Percentiles rank a stretch among this genome's conserved stretches.
These are phyloP conservation scores for Acanthurus lineatus DNA, from an alignment of 2,797 vertebrate species.

Conservation along the genomic window DNA sequence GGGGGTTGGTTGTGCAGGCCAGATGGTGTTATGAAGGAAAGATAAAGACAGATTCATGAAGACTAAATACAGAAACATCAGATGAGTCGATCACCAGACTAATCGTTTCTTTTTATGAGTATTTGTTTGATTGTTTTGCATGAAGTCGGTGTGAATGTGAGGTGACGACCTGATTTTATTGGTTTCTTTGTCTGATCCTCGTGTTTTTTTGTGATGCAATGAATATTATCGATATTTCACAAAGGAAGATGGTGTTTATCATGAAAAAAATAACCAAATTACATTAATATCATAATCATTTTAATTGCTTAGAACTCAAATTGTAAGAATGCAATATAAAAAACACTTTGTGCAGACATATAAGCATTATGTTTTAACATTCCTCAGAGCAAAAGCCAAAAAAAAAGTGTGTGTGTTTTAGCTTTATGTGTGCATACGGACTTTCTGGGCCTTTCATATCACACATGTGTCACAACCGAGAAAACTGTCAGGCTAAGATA, in stretches of 20 bases:
- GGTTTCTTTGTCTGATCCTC: conserved; percentile 18
- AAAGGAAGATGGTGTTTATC: not conserved
- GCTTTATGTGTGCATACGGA: not conserved
- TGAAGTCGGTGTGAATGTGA: conserved; percentile 58
- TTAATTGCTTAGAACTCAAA: not conserved
- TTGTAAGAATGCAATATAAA: no score
- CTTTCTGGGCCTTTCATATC: not conserved
- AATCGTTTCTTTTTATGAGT: conserved; percentile 53
- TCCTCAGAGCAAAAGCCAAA: no score
- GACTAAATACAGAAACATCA: conserved; percentile 73
- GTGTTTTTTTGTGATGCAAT: conserved; percentile 11
- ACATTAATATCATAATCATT: not conserved
- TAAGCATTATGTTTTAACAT: no score
- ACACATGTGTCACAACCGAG: not conserved
- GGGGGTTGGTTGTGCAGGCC: conserved; percentile 14
- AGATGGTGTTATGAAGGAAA: conserved; percentile 68
- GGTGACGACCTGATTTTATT: conserved; percentile 27
- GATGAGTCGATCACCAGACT: conserved; percentile 47
- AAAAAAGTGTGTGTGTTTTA: not conserved
- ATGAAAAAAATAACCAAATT: not conserved
- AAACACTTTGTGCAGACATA: not conserved
- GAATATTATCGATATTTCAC: not conserved
- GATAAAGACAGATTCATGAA: conserved; percentile 64
- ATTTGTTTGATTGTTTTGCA: conserved; percentile 51
- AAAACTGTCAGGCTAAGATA: not conserved